Base-by-base conservation (phyloP, 2,797 vertebrate genomes). In the Chloroceryle amazona region DNA sequence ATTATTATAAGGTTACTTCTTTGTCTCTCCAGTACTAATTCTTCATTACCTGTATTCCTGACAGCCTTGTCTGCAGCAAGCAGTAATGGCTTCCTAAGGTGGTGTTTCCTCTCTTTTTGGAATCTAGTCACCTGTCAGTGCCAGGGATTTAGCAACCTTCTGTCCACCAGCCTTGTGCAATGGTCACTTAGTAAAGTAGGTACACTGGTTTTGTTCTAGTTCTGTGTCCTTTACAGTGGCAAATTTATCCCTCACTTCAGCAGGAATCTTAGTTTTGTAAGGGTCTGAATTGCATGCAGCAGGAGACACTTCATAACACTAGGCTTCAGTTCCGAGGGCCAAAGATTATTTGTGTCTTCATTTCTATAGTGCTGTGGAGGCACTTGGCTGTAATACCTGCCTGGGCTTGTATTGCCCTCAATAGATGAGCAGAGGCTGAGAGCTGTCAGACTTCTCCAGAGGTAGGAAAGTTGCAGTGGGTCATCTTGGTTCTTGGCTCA, bases 351-450 rank as follows among this genome's bases (percentile, higher is more conserved):
- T 85, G 19, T 91, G 68, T 94, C 78, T 61, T 8, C 51, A 70
- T 93, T 96, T 95, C 78, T 89, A 90, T 75, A 91, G 61, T 60
- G 73, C 87, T 94, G 91, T n/a, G 81, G 71, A 93, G 79, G 95
- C 84, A 25, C 79, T 80, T 8, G 2, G 81, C 81, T 90, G 65
- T n/a, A 57, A 7, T 76, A 41, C 58, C 58, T 95, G 95, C 58
- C 85, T 7, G 52, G 94, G 67, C 87, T 96, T 94, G 84, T 46
- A 5, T 41, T 74, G 39, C 68, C 65, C 72, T 83, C 1, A 1
- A 16, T 5, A 46, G 85, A 51, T 7, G 58, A 93, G 4, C 33
- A 41, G 82, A 81, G 31, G 10, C 51, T 83, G 62, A 22, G 71
- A 74, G 80, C 10, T 81, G 60, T 44, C 25, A 68, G 74, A 17